Evolutionary conservation across 1,140 invertebrate genomes (phyloP).

Genomic region (Mizuhopecten yessoensis): DNA sequence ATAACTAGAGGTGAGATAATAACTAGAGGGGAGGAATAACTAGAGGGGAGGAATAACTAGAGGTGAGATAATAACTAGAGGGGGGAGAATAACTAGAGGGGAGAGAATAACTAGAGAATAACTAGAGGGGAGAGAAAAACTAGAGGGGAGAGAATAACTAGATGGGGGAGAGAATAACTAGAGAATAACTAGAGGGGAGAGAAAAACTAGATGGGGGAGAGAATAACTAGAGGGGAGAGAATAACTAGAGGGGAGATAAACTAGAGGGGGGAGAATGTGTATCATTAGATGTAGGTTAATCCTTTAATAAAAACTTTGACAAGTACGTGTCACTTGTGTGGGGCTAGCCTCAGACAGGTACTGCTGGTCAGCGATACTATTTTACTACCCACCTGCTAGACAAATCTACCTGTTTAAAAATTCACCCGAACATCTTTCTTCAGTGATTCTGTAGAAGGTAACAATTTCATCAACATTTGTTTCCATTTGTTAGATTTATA

Average conservation of each 20-base stretch:
- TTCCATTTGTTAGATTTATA: not conserved
- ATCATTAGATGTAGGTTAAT: not conserved
- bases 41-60: not conserved
- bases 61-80: not conserved
- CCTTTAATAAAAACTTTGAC: not conserved
- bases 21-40: not conserved
- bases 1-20: too few species aligned
- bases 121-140: not conserved
- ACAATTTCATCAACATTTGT: constrained; percentile 34
- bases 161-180: too few species aligned
- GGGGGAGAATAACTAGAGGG: not conserved
- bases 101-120: too few species aligned
- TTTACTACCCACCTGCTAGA: not conserved
- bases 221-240: not conserved
- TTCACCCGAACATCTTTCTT: not conserved
- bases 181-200: not conserved
- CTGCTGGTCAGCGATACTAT: not conserved
- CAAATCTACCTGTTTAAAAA: not conserved
- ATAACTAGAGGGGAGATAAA: not conserved
- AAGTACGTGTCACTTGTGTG: not conserved
- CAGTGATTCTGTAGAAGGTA: not conserved
- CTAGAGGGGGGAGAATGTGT: not conserved
- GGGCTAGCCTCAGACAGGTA: not conserved
- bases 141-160: not conserved
- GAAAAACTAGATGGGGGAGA: too few species aligned